phyloP scores from a whole-genome alignment of 2,113 vertebrate genomes.

The Suricata suricatta region DNA sequence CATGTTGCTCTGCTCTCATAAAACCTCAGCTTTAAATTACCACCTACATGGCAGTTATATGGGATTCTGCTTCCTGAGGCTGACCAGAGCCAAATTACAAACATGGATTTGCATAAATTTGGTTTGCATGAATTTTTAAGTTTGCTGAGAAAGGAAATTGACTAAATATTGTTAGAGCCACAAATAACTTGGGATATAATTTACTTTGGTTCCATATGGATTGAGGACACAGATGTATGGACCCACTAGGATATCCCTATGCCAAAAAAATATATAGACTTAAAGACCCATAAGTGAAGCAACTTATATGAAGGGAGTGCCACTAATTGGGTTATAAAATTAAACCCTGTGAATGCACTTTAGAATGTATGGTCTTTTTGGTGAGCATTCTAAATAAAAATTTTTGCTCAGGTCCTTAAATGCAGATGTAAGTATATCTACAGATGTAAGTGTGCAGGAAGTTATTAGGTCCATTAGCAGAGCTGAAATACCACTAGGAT shows the following conservation, averaged over 20 bases:
- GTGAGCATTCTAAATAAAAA: background rate
- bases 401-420: background rate
- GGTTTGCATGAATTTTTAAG: conserved; percentile 51
- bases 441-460: background rate
- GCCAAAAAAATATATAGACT: background rate
- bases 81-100: conserved; percentile 48
- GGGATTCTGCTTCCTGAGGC: conserved; percentile 8
- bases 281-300: background rate
- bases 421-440: conserved; percentile 1
- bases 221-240: background rate
- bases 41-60: background rate
- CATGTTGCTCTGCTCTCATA: background rate
- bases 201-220: conserved; percentile 15
- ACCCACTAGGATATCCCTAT: background rate
- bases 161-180: conserved; percentile 53
- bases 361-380: background rate
- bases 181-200: conserved; percentile 37
- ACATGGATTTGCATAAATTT: conserved; percentile 63
- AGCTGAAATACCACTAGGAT: background rate
- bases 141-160: conserved; percentile 53
- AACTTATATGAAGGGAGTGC: background rate
- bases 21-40: conserved; percentile 24
- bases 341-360: background rate
- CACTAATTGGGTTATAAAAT: background rate
- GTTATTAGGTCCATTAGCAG: background rate